A percentile compares a stretch with the other conserved stretches of the same genome.
phyloP scores from a whole-genome alignment of 2,797 vertebrate genomes.

The Carcharodon carcharias region DNA sequence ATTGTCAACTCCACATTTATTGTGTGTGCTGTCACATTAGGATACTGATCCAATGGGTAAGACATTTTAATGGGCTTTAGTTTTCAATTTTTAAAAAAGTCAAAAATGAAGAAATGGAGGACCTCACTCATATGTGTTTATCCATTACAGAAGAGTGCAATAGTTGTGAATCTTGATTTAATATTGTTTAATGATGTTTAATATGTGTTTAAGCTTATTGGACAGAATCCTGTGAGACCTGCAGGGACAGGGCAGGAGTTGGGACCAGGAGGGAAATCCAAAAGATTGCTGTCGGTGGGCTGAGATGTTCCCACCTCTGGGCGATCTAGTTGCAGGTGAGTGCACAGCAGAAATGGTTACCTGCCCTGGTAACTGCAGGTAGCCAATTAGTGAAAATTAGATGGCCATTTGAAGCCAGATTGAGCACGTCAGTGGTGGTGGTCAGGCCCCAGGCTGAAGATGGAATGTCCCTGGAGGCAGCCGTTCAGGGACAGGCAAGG shows the following conservation, averaged over 20 bases:
- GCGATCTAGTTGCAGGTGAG: no score
- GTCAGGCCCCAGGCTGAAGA: no score
- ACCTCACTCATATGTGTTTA: neutral
- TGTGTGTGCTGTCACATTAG: neutral
- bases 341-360: no score
- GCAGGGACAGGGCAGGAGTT: neutral
- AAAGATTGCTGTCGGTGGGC: no score
- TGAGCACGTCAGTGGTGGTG: no score
- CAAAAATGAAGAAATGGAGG: neutral
- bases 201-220: neutral
- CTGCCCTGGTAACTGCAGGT: no score
- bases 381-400: no score
- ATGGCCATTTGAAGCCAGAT: no score
- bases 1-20: neutral
- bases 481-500: no score
- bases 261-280: neutral
- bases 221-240: neutral
- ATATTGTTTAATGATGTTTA: neutral
- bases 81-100: no score
- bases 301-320: neutral
- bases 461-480: no score
- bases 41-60: neutral
- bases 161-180: neutral
- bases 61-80: neutral
- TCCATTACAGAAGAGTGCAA: no score